A percentile compares a stretch with the other conserved stretches of the same genome.
Conservation (phyloP, 2,888 invertebrate species). For the Phasia obesa region DNA sequence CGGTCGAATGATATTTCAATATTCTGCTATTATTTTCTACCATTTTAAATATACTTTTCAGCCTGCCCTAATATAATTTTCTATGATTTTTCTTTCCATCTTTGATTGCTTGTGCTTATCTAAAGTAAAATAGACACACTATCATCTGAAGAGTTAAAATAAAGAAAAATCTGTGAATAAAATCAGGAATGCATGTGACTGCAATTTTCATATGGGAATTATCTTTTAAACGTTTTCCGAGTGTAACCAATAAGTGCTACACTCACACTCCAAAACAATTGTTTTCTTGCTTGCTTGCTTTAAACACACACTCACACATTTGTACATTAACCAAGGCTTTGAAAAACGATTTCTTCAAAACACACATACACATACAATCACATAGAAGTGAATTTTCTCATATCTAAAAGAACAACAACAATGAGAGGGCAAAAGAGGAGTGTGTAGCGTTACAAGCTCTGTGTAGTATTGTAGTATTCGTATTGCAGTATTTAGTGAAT, state of each 20-base stretch:
- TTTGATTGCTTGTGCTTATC: slow-evolving; percentile 60
- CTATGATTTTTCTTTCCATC: slow-evolving; percentile 14
- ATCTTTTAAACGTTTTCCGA: slow-evolving; percentile 68
- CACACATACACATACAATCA: not conserved
- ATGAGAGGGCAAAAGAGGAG: not conserved
- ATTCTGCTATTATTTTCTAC: too few species aligned
- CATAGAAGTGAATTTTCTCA: slow-evolving; percentile 22
- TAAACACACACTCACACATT: slow-evolving; percentile 27
- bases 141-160: not conserved
- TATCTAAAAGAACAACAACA: slow-evolving; percentile 7
- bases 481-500: slow-evolving; percentile 58
- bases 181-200: slow-evolving; percentile 3
- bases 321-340: slow-evolving; percentile 31
- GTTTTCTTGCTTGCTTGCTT: slow-evolving; percentile 24
- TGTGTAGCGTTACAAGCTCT: slow-evolving; percentile 3
- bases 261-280: slow-evolving; percentile 70
- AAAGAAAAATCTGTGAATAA: slow-evolving; percentile 22
- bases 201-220: slow-evolving; percentile 64
- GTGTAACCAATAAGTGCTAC: slow-evolving; percentile 70
- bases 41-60: not conserved
- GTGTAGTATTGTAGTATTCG: not conserved
- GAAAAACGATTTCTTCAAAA: not conserved
- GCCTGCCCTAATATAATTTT: not conserved
- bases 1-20: too few species aligned
- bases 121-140: slow-evolving; percentile 13